Evolutionary conservation across 2,113 vertebrate genomes (phyloP).

Genomic region (Psettodes erumei): DNA sequence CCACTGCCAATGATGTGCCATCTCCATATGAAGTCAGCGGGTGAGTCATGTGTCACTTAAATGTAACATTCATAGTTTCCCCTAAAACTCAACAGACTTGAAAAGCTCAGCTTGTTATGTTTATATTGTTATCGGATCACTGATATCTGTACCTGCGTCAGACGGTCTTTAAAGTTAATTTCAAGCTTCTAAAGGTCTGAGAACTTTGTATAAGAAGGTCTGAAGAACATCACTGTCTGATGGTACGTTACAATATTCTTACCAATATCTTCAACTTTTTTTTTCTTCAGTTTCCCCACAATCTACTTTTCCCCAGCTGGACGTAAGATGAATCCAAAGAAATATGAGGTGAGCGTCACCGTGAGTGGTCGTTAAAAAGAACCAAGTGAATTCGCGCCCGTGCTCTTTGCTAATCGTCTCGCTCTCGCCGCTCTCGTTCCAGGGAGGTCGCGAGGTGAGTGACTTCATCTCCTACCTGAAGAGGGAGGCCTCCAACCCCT

Average conservation of each 20-base stretch:
- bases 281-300: constrained; percentile 91
- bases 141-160: no score
- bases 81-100: not conserved
- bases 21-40: constrained; percentile 96
- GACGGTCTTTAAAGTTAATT: no score
- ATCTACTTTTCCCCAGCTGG: constrained; percentile 95
- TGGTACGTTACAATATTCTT: not conserved
- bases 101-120: no score
- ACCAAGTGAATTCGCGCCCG: not conserved
- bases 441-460: constrained; percentile 96
- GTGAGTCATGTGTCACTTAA: constrained; percentile 77
- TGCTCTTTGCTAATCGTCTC: not conserved
- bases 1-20: constrained; percentile 98
- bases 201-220: no score
- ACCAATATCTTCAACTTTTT: constrained; percentile 3
- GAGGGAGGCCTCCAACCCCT: constrained; percentile 89
- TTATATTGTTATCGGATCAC: no score
- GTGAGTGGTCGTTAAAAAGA: not conserved
- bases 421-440: constrained; percentile 9
- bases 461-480: constrained; percentile 97
- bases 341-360: constrained; percentile 88
- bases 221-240: not conserved
- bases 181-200: no score
- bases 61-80: not conserved
- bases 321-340: constrained; percentile 93